Conservation (phyloP, 2,797 vertebrate genomes). For the Sebastes iracundus region DNA sequence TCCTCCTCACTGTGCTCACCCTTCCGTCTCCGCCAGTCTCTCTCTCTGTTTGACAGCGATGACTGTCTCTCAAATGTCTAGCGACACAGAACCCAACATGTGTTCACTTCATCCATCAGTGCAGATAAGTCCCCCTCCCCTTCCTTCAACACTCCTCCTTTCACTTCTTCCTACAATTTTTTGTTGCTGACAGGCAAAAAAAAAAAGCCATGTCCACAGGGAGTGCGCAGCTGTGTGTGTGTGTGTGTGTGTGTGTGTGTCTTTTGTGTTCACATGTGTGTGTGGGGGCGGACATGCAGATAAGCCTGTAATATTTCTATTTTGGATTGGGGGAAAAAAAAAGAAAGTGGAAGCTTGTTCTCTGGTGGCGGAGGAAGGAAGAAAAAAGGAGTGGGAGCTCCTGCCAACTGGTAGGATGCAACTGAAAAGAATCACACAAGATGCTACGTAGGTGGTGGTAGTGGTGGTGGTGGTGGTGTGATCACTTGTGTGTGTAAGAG, state of each 20-base stretch:
- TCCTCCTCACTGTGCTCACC: constrained; percentile 15
- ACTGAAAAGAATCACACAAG: constrained; percentile 56
- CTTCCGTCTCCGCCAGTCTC: background rate
- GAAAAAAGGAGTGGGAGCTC: constrained; percentile 30
- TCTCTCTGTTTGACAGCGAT: constrained; percentile 43
- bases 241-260: background rate
- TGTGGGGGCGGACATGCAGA: constrained; percentile 59
- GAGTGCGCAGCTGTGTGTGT: constrained; percentile 27
- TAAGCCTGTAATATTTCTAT: constrained; percentile 72
- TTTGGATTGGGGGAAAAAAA: constrained; percentile 27
- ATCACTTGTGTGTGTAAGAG: background rate
- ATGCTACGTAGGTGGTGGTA: constrained; percentile 59
- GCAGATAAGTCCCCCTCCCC: constrained; percentile 36
- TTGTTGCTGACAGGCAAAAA: constrained; percentile 53
- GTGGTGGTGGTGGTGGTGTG: background rate
- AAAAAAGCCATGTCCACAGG: constrained; percentile 47
- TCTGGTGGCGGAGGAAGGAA: constrained; percentile 37
- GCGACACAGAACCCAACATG: constrained; percentile 50
- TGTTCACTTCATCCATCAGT: constrained; percentile 69
- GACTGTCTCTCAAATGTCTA: constrained; percentile 57
- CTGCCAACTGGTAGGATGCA: constrained; percentile 56
- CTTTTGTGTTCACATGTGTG: constrained; percentile 25
- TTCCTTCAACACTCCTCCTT: constrained; percentile 25
- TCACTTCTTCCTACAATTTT: constrained; percentile 29
- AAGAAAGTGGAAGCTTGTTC: constrained; percentile 36